Percentiles rank a stretch among this genome's conserved stretches.
phyloP scores from a whole-genome alignment of 2,113 vertebrate species.

The Meleagris gallopavo region DNA sequence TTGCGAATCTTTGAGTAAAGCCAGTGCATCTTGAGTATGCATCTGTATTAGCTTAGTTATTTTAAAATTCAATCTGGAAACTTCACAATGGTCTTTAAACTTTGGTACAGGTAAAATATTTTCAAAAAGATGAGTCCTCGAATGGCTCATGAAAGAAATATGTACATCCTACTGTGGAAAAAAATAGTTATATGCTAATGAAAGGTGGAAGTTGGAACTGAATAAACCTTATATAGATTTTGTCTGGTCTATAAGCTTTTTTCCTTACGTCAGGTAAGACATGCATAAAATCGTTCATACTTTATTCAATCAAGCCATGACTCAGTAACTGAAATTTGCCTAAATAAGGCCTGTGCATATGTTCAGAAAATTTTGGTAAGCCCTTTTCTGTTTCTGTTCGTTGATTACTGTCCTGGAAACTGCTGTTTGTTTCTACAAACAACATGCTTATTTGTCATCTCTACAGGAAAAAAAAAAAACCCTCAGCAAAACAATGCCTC shows the following conservation, averaged over 20 bases:
- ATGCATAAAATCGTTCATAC: background rate
- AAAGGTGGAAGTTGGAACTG: background rate
- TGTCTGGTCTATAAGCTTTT: background rate
- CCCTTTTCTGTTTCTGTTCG: background rate
- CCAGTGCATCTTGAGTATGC: background rate
- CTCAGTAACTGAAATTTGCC: background rate
- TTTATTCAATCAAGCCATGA: background rate
- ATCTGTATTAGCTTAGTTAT: background rate
- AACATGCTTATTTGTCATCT: slow-evolving; percentile 11
- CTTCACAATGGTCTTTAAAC: background rate
- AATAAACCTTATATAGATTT: background rate
- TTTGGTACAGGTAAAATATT: background rate
- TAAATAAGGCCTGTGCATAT: background rate
- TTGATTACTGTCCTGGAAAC: background rate
- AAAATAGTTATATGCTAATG: background rate
- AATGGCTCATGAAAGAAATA: slow-evolving; percentile 2
- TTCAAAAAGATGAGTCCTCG: background rate
- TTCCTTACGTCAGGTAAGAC: background rate
- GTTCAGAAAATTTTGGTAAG: background rate
- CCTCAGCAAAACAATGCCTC: background rate
- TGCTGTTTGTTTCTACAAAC: background rate
- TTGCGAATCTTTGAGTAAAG: background rate
- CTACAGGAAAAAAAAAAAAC: background rate
- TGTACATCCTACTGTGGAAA: background rate
- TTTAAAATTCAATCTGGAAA: background rate